phyloP scores from a whole-genome alignment of 2,113 vertebrate genomes.

The Ptychochromis oligacanthus region DNA sequence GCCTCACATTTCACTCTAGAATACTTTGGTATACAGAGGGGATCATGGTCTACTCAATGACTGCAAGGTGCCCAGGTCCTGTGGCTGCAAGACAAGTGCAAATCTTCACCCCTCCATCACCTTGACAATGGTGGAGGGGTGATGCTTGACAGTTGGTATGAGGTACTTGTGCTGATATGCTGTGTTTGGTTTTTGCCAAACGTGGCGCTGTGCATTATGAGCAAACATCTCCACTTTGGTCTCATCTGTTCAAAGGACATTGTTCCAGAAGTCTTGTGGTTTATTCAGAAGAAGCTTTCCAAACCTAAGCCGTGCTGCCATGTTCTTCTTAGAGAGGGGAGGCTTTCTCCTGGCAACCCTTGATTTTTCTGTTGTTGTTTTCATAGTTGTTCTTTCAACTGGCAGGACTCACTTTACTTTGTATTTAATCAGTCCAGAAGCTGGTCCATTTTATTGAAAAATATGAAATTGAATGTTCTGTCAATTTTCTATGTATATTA shows the following conservation, averaged over 20 bases:
- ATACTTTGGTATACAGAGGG: too few relatives aligned
- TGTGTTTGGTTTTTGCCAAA: too few relatives aligned
- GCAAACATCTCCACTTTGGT: too few relatives aligned
- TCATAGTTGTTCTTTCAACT: neutral
- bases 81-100: too few relatives aligned
- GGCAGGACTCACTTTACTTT: neutral
- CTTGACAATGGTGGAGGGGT: too few relatives aligned
- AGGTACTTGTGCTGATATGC: too few relatives aligned
- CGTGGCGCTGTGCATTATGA: too few relatives aligned
- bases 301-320: neutral
- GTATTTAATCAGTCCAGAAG: neutral
- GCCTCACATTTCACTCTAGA: too few relatives aligned
- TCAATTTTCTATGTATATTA: slow-evolving; percentile 67
- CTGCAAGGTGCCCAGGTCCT: too few relatives aligned
- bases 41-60: too few relatives aligned
- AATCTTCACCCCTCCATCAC: too few relatives aligned
- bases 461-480: slow-evolving; percentile 23
- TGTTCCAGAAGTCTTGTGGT: neutral
- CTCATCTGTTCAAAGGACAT: neutral
- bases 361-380: neutral
- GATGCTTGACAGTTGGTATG: too few relatives aligned
- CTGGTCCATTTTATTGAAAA: neutral
- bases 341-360: neutral
- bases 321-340: neutral
- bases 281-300: neutral